These are phyloP conservation scores for Rhinichthys osculus DNA, from an alignment of 2,797 vertebrate species.

Conservation along the genomic window DNA sequence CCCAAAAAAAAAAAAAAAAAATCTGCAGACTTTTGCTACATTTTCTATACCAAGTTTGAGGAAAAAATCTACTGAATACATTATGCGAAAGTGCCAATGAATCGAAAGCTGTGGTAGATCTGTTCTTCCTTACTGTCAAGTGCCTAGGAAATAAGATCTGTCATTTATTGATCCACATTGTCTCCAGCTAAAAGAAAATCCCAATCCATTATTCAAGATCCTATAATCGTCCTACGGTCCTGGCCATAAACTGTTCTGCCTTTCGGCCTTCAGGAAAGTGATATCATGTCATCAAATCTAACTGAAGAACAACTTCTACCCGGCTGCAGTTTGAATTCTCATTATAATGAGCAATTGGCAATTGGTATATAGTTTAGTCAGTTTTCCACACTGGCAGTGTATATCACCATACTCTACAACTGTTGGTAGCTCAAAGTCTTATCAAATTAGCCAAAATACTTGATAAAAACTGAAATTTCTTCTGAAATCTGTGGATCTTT, in stretches of 20 bases:
- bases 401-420: background rate
- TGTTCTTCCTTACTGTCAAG: background rate
- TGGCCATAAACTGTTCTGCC: background rate
- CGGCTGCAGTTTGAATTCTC: background rate
- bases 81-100: background rate
- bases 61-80: background rate
- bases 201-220: background rate
- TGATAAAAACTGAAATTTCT: background rate
- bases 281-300: background rate
- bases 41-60: background rate
- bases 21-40: background rate
- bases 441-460: background rate
- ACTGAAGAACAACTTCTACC: background rate
- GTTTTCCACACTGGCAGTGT: background rate
- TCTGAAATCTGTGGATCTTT: too few species aligned
- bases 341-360: background rate
- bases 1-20: background rate
- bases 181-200: background rate
- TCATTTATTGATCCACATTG: background rate
- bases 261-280: background rate
- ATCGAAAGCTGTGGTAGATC: background rate
- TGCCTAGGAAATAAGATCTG: background rate
- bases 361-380: background rate
- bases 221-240: background rate
- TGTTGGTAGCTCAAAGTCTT: too few species aligned